Percentiles rank a stretch among this genome's conserved stretches.
Evolutionary conservation across 1,140 invertebrate genomes (phyloP).

Genomic region (Plectrocnemia conspersa): DNA sequence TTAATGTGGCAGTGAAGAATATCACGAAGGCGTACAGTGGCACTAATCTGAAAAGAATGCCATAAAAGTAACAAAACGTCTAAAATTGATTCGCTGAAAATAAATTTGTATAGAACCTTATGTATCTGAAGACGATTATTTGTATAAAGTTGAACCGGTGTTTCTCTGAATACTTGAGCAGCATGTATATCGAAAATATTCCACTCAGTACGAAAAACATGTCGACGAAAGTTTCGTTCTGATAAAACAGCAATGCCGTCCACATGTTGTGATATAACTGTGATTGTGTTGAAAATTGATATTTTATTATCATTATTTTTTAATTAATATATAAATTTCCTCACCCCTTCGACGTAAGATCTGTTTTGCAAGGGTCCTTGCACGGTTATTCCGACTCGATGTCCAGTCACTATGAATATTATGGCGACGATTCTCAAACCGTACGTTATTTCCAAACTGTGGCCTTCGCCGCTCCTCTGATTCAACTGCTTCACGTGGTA

Average conservation of each 20-base stretch:
- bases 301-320: slow-evolving; percentile 2
- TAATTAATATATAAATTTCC: neutral
- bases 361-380: slow-evolving; percentile 53
- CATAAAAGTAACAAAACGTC: neutral
- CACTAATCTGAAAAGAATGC: slow-evolving; percentile 34
- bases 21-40: slow-evolving; percentile 37
- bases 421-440: slow-evolving; percentile 52
- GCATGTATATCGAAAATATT: slow-evolving; percentile 30
- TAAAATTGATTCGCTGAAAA: neutral
- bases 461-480: slow-evolving; percentile 29
- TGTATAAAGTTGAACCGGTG: slow-evolving; percentile 13
- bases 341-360: slow-evolving; percentile 49
- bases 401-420: slow-evolving; percentile 49
- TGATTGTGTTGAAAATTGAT: neutral
- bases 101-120: slow-evolving; percentile 13
- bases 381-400: slow-evolving; percentile 50
- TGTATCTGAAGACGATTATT: slow-evolving; percentile 27
- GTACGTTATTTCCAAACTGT: slow-evolving; percentile 47
- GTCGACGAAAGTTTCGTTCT: slow-evolving; percentile 61
- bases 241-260: slow-evolving; percentile 46
- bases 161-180: slow-evolving; percentile 20
- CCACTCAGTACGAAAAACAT: slow-evolving; percentile 62
- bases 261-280: slow-evolving; percentile 1
- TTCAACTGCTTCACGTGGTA: slow-evolving; percentile 13
- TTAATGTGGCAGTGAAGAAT: slow-evolving; percentile 35